Evolutionary conservation across 1,140 invertebrate genomes (phyloP).

Genomic region (Mamestra configurata): DNA sequence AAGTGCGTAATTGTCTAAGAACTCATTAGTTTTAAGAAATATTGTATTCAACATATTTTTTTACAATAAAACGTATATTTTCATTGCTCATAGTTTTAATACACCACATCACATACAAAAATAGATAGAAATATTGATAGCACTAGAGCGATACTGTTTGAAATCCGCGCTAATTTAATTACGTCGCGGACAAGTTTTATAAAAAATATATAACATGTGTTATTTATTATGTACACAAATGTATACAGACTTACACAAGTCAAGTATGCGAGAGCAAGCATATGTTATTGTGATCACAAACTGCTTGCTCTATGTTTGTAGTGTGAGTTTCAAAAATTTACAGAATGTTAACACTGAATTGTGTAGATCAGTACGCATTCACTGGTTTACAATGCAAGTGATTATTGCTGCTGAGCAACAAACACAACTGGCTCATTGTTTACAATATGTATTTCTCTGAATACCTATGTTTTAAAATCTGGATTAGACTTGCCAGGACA

Average conservation of each 20-base stretch:
- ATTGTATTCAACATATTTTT: neutral
- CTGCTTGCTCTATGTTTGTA: no score
- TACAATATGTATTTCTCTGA: neutral
- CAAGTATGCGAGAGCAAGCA: neutral
- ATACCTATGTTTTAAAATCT: neutral
- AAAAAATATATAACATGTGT: conserved; percentile 32
- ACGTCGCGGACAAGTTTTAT: conserved; percentile 32
- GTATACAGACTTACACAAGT: neutral
- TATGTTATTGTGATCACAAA: no score
- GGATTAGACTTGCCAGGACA: neutral
- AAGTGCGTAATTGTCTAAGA: conserved; percentile 3
- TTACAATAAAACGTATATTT: conserved; percentile 34
- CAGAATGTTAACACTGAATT: neutral
- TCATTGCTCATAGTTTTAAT: conserved; percentile 48
- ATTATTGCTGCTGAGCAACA: neutral
- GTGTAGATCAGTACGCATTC: neutral
- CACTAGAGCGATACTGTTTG: neutral
- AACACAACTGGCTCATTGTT: neutral
- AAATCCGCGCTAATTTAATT: neutral
- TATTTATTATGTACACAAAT: neutral
- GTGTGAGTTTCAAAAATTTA: no score
- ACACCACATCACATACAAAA: conserved; percentile 49
- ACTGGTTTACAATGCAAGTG: neutral
- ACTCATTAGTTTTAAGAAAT: conserved; percentile 27
- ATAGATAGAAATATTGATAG: conserved; percentile 51